Evolutionary conservation across 2,888 invertebrate species (phyloP), one percentile per base, ranked within the genome.

Genomic region (Bombylius discolor): DNA sequence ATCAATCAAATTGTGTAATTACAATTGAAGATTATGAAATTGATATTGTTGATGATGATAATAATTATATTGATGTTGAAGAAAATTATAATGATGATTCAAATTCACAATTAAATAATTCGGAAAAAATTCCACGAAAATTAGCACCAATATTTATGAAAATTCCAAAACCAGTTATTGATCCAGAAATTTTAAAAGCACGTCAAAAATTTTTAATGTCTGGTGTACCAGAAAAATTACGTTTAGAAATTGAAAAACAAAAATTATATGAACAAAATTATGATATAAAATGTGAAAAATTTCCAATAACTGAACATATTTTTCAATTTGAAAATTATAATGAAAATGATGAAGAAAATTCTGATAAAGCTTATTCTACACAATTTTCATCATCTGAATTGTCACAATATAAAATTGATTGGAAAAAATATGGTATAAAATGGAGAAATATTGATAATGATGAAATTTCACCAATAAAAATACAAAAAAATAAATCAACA

Each of bases 101-200:
- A 46, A 31, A 47, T 31, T 14, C 23, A 47, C 5, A 44, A 44
- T 51, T 44, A 23, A 3, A 64, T 36, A 63, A 66, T 4, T 57
- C 62, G 5, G 66, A 66, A 62, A 72, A 70, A 60, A 66, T 66
- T 12, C 67, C 74, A 14, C 64, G 70, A 47, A 85, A 84, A 71
- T 66, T 85, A 47, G 88, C 88, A 2, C 87, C 89, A n/a, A 76
- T 89, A 49, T 89, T 89, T 70, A 66, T 78, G 1, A 79, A 76
- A 58, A 46, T 70, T 47, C 69, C 77, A 12, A 84, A 82, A 70
- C 77, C 77, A 8, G 79, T 78, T 66, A 66, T 77, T 14, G 82
- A 84, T 73, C 76, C 79, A 14, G 77, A 74, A 53, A 71, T 77
- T 47, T 57, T 81, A 49, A 80, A 81, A 68, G 87, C 88, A 6